Evolutionary conservation across 2,113 vertebrate genomes (phyloP).

Genomic region (Tamias sibiricus): DNA sequence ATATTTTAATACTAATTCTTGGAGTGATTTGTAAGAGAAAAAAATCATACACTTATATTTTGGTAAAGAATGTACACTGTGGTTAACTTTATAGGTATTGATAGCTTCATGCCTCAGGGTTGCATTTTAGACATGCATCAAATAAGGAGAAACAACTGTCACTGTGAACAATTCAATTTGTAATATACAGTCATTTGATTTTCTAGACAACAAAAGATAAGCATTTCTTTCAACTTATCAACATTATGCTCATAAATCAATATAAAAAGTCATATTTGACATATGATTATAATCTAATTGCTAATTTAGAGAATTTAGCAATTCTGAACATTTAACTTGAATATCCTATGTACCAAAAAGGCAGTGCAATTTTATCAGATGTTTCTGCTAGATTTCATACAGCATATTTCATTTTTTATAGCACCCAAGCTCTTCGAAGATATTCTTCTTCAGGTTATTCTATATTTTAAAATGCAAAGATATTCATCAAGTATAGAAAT

Average conservation of each 20-base stretch:
- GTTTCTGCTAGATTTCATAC: slow-evolving; percentile 21
- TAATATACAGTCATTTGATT: slow-evolving; percentile 26
- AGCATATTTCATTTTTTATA: slow-evolving; percentile 47
- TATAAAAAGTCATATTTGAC: slow-evolving; percentile 36
- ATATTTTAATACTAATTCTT: slow-evolving; percentile 45
- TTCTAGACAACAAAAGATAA: slow-evolving; percentile 53
- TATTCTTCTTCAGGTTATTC: slow-evolving; percentile 30
- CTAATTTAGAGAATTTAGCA: slow-evolving; percentile 53
- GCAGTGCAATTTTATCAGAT: slow-evolving; percentile 45
- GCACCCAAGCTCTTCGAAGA: slow-evolving; percentile 32
- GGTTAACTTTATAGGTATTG: slow-evolving; percentile 16
- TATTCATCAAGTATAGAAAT: slow-evolving; percentile 22
- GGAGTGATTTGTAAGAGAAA: slow-evolving; percentile 13
- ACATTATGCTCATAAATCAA: slow-evolving; percentile 25
- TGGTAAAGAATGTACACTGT: slow-evolving; percentile 12
- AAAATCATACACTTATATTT: neutral
- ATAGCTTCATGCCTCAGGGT: neutral
- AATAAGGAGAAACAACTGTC: neutral
- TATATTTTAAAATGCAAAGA: slow-evolving; percentile 59
- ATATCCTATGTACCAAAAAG: slow-evolving; percentile 8
- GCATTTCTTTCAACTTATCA: slow-evolving; percentile 67
- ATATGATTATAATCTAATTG: slow-evolving; percentile 55
- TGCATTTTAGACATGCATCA: slow-evolving; percentile 41
- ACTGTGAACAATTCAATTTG: slow-evolving; percentile 42
- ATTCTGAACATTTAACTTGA: slow-evolving; percentile 65